phyloP scores from a whole-genome alignment of 2,888 invertebrate genomes.

The Trichogramma dendrolimi region DNA sequence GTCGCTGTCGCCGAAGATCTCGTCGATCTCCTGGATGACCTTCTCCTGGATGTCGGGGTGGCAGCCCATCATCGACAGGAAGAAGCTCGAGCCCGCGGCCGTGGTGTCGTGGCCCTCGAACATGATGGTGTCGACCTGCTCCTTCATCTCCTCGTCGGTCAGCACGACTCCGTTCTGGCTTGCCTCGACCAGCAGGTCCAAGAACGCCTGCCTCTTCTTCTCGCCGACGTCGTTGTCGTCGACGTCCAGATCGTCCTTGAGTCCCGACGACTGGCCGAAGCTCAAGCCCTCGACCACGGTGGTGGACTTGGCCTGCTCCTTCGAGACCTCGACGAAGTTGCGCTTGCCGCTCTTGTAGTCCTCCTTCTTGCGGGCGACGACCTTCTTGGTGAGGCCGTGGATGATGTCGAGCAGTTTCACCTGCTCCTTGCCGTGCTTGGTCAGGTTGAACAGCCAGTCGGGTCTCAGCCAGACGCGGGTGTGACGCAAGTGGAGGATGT shows the following conservation, averaged over 20 bases:
- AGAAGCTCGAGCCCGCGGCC: slow-evolving; percentile 83
- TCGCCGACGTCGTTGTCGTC: slow-evolving; percentile 79
- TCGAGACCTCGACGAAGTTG: slow-evolving; percentile 39
- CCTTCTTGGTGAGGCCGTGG: slow-evolving; percentile 76
- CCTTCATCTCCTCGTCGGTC: slow-evolving; percentile 76
- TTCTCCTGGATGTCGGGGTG: slow-evolving; percentile 75
- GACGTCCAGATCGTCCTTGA: slow-evolving; percentile 76
- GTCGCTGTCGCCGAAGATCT: slow-evolving; percentile 75
- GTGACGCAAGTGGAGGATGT: slow-evolving; percentile 77
- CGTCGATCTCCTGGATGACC: slow-evolving; percentile 70
- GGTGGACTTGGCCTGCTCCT: slow-evolving; percentile 35
- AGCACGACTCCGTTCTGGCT: slow-evolving; percentile 72
- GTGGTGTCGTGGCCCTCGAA: slow-evolving; percentile 86
- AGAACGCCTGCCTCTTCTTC: slow-evolving; percentile 79
- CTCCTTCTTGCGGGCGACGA: slow-evolving; percentile 72
- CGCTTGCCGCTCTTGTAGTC: slow-evolving; percentile 67
- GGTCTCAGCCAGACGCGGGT: slow-evolving; percentile 75
- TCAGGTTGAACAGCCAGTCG: slow-evolving; percentile 72
- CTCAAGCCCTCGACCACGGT: slow-evolving; percentile 63
- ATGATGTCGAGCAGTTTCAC: slow-evolving; percentile 71
- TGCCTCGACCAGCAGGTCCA: slow-evolving; percentile 83
- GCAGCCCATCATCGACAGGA: slow-evolving; percentile 75
- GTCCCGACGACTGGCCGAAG: slow-evolving; percentile 67
- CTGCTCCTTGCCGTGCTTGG: slow-evolving; percentile 71
- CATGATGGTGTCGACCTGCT: slow-evolving; percentile 85